Base-by-base conservation (phyloP, 92 coral and sea anemone genomes). In the Palythoa grandiflora region DNA sequence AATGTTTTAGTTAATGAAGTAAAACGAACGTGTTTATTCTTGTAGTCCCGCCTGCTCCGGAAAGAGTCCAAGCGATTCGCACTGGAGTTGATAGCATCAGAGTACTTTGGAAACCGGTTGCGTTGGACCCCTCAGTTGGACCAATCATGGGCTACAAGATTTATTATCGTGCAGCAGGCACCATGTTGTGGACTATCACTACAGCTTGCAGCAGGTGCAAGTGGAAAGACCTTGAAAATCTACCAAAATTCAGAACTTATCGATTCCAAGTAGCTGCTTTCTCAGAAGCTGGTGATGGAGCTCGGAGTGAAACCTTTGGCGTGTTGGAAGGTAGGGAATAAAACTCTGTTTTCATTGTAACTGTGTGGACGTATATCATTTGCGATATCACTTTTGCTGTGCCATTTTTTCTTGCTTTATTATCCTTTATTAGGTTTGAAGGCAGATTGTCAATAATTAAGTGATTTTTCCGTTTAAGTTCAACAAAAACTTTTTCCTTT, bases 41-140 rank as follows among this genome's bases (percentile, higher is more conserved):
- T 9, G 9, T 17, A 63, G 70, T 63, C 70, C 70, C 70, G 37
- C 70, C 70, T 63, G 70, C 70, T n/a, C 79, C 83, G 51, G 83
- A 78, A 59, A 54, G 36, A 36, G 83, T 78, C 70, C 83, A 78
- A 15, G 83, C 83, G 13, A 78, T 78, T 47, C 84, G 84, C 9
- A 78, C 84, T 54, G 84, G 84, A 78, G 11, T 51, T 37, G 84
- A 35, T 78, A 78, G 84, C 84, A 55, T 78, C 50, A 53, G 84
- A 36, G 28, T 78, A 78, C 14, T 78, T 15, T 78, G 84, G 84
- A 78, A 35, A 78, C 12, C 13, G 28, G 50, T 78, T 35, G 68
- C 84, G n/a, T 21, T 53, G 20, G 68, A 78, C 28, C 12, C 84
- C 2, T 78, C 71, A 38, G 11, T 59, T 59, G 84, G 84, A 57